Evolutionary conservation across 2,888 invertebrate species (phyloP).

Genomic region (Brenthis daphne): DNA sequence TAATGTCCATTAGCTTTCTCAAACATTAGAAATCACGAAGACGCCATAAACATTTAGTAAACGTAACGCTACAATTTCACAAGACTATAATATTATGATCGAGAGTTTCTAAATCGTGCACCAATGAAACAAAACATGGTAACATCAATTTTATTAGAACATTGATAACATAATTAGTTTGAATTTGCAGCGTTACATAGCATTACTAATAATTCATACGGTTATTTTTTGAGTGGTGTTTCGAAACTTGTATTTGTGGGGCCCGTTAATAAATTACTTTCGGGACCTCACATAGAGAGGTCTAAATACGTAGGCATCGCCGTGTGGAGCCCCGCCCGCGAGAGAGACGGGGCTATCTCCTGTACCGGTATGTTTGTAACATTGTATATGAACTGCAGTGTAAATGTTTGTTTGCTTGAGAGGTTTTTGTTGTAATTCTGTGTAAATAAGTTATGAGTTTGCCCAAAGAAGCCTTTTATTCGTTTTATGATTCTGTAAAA

Average conservation of each 20-base stretch:
- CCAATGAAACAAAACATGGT: conserved; percentile 14
- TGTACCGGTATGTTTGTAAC: conserved; percentile 13
- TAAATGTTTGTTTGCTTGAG: conserved; percentile 32
- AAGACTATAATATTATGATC: conserved; percentile 25
- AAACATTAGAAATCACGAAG: conserved; percentile 55
- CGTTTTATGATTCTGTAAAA: conserved; percentile 1
- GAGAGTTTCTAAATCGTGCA: conserved; percentile 32
- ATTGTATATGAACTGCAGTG: conserved; percentile 26
- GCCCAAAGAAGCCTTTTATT: conserved; percentile 8
- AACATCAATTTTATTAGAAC: conserved; percentile 28
- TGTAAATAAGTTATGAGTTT: conserved; percentile 23
- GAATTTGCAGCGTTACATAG: conserved; percentile 44
- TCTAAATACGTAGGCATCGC: conserved; percentile 69
- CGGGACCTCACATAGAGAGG: conserved; percentile 75
- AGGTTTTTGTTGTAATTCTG: conserved; percentile 30
- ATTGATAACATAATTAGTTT: conserved; percentile 56
- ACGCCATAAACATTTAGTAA: conserved; percentile 55
- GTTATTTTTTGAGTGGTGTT: conserved; percentile 53
- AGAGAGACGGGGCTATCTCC: conserved; percentile 46
- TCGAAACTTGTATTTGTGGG: conserved; percentile 71
- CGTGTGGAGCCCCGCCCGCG: conserved; percentile 66
- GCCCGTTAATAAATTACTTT: conserved; percentile 73
- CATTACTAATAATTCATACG: conserved; percentile 55
- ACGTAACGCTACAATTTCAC: conserved; percentile 52
- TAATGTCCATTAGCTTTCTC: conserved; percentile 38